phyloP scores from a whole-genome alignment of 2,888 invertebrate genomes.

The Chloromyia formosa region DNA sequence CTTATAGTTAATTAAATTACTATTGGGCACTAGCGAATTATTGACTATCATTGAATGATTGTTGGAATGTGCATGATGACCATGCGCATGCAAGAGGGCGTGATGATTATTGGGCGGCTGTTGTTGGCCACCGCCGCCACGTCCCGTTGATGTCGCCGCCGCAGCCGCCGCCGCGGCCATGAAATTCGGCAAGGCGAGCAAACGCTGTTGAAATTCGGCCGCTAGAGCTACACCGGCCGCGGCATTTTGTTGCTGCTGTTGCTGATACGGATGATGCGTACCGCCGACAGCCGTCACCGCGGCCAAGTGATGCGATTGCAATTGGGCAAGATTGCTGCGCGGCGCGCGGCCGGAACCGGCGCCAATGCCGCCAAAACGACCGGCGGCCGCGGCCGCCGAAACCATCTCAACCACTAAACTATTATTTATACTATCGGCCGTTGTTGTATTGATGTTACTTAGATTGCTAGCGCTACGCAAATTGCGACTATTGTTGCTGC shows the following conservation, averaged over 20 bases:
- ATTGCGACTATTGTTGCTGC: conserved; percentile 53
- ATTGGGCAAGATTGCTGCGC: neutral
- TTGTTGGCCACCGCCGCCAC: conserved; percentile 55
- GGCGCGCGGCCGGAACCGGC: neutral
- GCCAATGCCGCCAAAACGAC: neutral
- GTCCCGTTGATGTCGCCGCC: conserved; percentile 48
- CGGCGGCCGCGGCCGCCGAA: neutral
- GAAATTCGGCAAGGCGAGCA: conserved; percentile 32
- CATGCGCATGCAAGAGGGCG: conserved; percentile 48
- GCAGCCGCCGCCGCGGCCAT: conserved; percentile 52
- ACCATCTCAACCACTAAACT: conserved; percentile 48
- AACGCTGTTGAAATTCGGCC: conserved; percentile 21
- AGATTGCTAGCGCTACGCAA: conserved; percentile 48
- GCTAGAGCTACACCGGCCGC: conserved; percentile 54
- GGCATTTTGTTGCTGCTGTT: conserved; percentile 53
- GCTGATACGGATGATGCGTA: neutral
- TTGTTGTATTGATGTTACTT: conserved; percentile 7
- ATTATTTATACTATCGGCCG: conserved; percentile 37
- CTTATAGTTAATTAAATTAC: conserved; percentile 47
- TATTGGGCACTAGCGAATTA: conserved; percentile 48
- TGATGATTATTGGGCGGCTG: conserved; percentile 50
- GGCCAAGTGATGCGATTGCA: neutral
- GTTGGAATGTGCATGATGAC: conserved; percentile 54
- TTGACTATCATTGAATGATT: conserved; percentile 66
- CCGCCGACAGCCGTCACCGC: neutral